Base-by-base conservation (phyloP, 2,888 invertebrate species). In the Athetis lepigone region DNA sequence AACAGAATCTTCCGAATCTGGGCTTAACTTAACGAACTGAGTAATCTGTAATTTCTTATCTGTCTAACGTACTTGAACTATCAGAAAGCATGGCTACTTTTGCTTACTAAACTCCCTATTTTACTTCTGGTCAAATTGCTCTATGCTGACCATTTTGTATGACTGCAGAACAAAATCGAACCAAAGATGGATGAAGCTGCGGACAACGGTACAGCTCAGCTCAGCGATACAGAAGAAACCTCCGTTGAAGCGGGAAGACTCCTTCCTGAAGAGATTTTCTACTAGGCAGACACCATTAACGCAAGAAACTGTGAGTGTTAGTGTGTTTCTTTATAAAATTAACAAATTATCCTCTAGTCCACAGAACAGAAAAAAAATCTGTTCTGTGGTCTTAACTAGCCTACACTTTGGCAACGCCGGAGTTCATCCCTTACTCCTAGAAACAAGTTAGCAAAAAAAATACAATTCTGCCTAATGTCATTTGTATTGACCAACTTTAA, bases 171-270 rank as follows among this genome's bases (percentile, higher is more conserved):
- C 98, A 88, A 98, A 98, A 92, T 98, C 98, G 88, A 98, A 98
- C 93, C 98, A 98, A 90, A 96, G 98, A 95, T 99, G 99, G 98
- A 98, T 98, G 97, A 98, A 99, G 93, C 96, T 99, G 76, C 96
- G 99, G 80, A 98, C 98, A 58, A 99, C 99, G 50, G 98, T 98
- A 83, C 98, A 98, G 93, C 96, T 98, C 85, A 98, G 98, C 79
- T 98, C 98, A 70, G 98, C 98, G 56, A 96, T 97, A 70, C 98
- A 98, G 94, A 98, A 98, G 95, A 98, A 98, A 91, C 97, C 98
- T 65, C 97, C 98, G 46, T 94, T 98, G 88, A 99, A 98, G 92
- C 96, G 98, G 80, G 98, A 98, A 95, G 98, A 98, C 91, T 98
- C 98, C 49, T 99, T 99, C 92, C 95, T 99, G 84, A 98, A 98